phyloP scores from a whole-genome alignment of 2,888 invertebrate genomes.

The Capitulum mitella region DNA sequence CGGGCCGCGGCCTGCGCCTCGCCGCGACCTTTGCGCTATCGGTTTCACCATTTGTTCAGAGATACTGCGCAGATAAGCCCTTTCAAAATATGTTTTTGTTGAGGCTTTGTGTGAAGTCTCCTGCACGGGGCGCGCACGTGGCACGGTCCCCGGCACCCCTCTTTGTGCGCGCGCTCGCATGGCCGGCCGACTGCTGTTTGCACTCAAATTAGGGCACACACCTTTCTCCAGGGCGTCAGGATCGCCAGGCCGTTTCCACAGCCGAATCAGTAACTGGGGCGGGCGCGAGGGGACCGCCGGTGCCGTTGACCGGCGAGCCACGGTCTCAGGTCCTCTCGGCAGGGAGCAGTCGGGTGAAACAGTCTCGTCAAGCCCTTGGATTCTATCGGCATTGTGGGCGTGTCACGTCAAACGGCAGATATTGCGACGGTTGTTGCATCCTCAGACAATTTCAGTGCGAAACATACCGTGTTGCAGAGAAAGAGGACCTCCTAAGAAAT shows the following conservation, averaged over 20 bases:
- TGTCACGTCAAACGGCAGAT: no score
- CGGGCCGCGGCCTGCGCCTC: no score
- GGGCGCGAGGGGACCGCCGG: not conserved
- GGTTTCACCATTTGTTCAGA: conserved; percentile 8
- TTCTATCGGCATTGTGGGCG: no score
- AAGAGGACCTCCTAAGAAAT: no score
- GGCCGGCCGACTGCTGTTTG: not conserved
- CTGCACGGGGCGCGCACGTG: not conserved
- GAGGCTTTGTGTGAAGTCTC: not conserved
- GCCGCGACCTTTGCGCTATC: not conserved
- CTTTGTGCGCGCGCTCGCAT: not conserved
- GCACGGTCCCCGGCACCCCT: not conserved
- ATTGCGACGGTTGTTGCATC: no score
- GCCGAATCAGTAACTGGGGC: not conserved
- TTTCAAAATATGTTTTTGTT: conserved; percentile 15
- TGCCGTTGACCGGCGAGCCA: no score
- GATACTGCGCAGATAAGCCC: not conserved
- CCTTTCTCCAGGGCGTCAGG: not conserved
- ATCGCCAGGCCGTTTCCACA: not conserved
- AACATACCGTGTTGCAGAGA: no score
- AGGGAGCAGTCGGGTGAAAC: no score
- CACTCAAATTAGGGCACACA: not conserved
- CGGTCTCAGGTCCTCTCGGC: no score
- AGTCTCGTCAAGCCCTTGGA: no score
- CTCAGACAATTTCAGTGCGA: no score